Conservation (phyloP, 2,113 vertebrate species). For the human (Homo sapiens) region DNA sequence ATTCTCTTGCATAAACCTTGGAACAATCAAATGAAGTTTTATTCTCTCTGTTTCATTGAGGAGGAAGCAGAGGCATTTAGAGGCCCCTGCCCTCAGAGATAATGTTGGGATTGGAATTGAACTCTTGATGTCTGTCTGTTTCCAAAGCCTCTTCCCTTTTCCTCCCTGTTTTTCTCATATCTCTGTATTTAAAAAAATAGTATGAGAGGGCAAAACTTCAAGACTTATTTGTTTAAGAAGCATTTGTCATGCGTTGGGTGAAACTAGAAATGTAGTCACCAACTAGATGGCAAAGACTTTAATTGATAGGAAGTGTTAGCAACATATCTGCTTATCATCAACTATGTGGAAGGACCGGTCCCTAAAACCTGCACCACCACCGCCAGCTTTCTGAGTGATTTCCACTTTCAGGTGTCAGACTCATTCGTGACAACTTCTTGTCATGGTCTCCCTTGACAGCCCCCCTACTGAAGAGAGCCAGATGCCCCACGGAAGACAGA, state of each 20-base stretch:
- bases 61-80: neutral
- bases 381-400: neutral
- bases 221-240: neutral
- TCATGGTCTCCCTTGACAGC: neutral
- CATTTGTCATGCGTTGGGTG: neutral
- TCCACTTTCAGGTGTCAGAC: neutral
- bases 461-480: neutral
- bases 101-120: rapidly evolving
- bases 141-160: neutral
- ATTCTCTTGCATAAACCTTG: neutral
- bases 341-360: neutral
- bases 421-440: neutral
- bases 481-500: rapidly evolving
- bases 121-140: neutral
- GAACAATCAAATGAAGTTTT: rapidly evolving
- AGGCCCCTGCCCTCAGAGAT: neutral
- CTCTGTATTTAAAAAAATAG: neutral
- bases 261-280: neutral
- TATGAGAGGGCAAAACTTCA: neutral
- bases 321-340: rapidly evolving
- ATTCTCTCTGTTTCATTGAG: neutral
- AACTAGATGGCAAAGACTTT: neutral
- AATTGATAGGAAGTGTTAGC: neutral
- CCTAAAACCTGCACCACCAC: neutral
- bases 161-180: neutral